Base-by-base conservation (phyloP, 1,140 invertebrate genomes). In the Rhopalosiphum padi region DNA sequence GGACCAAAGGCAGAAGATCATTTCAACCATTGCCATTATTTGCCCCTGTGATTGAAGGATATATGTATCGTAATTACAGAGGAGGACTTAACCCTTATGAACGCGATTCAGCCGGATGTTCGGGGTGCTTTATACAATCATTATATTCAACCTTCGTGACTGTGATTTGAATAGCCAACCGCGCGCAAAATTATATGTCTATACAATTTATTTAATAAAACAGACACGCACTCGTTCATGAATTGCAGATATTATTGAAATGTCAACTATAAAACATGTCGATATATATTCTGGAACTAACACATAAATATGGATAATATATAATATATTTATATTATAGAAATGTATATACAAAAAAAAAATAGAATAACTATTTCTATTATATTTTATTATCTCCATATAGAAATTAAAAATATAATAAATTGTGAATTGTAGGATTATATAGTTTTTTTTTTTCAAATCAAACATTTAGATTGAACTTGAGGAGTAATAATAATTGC, bases 1-100 rank as follows among this genome's bases (percentile, higher is more conserved):
- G 0, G 48, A 53, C 35, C 46, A 88, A 51, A 88, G 18, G 18
- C 46, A 37, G 46, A 88, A 35, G 48, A 88, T 88, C 48, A 88
- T 88, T 51, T 88, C 46, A 88, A 88, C 46, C 6, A 2, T 88
- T 18, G 8, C 46, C 30, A 35, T 48, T 51, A 51, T 55, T 90
- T 53, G 11, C 9, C 51, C 46, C 35, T 37, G 23, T 60, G 90
- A 77, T 91, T 91, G 90, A 91, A 91, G 90, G 41, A 92, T 83
- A 30, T 53, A 68, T 53, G 37, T 53, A 46, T 46, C 30, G 30
- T 92, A 92, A 92, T 92, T 92, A 92, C 18, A 92, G 68, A 92
- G 91, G 77, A 85, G 68, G 83, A 85, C 9, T 83, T 51, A 53
- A 92, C 41, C 91, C 91, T 37, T 53, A 53, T 92, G 68, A 92